Evolutionary conservation across 2,888 invertebrate genomes (phyloP), one percentile per base, ranked within the genome.

Genomic region (Epinotia brunnichana): DNA sequence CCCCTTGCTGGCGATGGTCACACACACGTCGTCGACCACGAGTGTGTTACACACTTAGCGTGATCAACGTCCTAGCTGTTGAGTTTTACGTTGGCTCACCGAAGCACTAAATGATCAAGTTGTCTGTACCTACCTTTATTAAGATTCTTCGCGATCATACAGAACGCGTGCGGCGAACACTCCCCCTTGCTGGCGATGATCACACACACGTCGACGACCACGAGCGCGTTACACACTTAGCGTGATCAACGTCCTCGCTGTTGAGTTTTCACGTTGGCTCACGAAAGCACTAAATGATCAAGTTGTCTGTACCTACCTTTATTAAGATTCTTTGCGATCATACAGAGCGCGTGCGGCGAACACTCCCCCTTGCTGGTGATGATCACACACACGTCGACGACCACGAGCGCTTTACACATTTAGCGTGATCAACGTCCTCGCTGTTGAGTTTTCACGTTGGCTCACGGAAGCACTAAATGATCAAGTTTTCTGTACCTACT

Each of bases 261-360:
- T 95, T 0, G 97, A 97, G 85, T 98, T 98, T 98, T 98, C n/a
- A 98, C 97, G 93, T 99, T 99, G 2, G 99, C 99, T 48, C 0
- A 98, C 97, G 1, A 99, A 98, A 76, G 48, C n/a, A 15, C 48
- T 48, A 48, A 48, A 39, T 4, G 3, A 29, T 29, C 29, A 24
- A 7, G 11, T 39, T 11, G 41, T 41, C 1, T 10, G 11, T 62
- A 87, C 98, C n/a, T n/a, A n/a, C n/a, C 98, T 93, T 98, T 99
- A 90, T 99, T 99, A 70, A 99, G 94, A 86, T 99, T 99, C 93
- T 99, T 99, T 81, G 96, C 95, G 75, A 99, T 98, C 91, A 97
- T 96, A 90, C 98, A 99, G 92, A 98, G 99, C 61, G 99, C 99
- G 90, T 99, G 99, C 2, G 99, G 99, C 41, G 99, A 97, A 44